Base-by-base conservation (phyloP, 2,797 vertebrate species). In the Brachyrhaphis roseni region DNA sequence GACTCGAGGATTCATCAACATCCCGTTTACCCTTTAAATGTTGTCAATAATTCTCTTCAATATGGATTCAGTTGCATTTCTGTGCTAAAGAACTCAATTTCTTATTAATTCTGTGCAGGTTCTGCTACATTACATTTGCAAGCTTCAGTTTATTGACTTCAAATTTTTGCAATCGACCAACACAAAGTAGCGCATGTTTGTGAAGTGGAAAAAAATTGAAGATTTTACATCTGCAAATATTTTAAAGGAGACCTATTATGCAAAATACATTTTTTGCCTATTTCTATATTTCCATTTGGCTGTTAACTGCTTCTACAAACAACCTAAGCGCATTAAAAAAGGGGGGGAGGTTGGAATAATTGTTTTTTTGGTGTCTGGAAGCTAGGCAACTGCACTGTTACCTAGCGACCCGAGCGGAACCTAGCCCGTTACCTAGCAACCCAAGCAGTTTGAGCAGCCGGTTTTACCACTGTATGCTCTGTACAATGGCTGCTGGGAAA, bases 1-100 rank as follows among this genome's bases (percentile, higher is more conserved):
- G 55, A 72, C 64, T 66, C 13, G 43, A 85, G 41, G 28, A 79
- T 79, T 81, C 57, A 36, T 72, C 70, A 36, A 39, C 57, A 47
- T 72, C 18, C 80, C 70, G 74, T 84, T 47, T 77, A 77, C 43
- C 26, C 28, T 43, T 57, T 74, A 34, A 74, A 53, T 55, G 64
- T 16, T 76, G 47, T 74, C 36, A n/a, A 70, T 75, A 18, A 62
- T 34, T 6, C 20, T 75, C 13, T 72, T 68, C n/a, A 64, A 76
- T 57, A 31, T 46, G 26, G 68, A 16, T 28, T 46, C 12, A 28
- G 2, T 45, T 15, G n/a, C 12, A 46, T 71, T 71, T 71, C 43
- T 31, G n/a, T 71, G 41, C 26, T 28, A 45, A 45, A 8, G 6
- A 8, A n/a, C 13, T 45, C 5, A 15, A 16, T 71, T 28, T 71